Conservation (phyloP, 2,888 invertebrate species). For the Alloscopus bannaensis region DNA sequence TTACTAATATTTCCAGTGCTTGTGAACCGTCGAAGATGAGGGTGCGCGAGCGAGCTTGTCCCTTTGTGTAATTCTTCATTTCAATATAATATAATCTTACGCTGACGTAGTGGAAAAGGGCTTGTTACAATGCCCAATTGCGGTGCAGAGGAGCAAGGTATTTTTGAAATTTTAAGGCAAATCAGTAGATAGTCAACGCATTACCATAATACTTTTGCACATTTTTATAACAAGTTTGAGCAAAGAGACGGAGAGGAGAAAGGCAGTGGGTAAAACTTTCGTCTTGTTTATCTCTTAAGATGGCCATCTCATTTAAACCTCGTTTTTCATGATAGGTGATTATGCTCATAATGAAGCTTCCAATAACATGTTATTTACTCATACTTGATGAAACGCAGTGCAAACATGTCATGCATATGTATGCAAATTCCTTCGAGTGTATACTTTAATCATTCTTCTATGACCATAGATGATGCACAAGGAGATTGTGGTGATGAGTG, state of each 20-base stretch:
- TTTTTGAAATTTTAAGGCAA: too few species aligned
- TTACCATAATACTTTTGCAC: too few species aligned
- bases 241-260: conserved; percentile 13
- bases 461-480: too few species aligned
- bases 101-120: not conserved
- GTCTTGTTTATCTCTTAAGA: conserved; percentile 1
- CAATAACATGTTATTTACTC: conserved; percentile 62
- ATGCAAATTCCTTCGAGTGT: conserved; percentile 28
- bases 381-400: conserved; percentile 28
- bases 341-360: conserved; percentile 55
- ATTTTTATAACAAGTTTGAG: conserved; percentile 4
- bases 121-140: not conserved
- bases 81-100: not conserved
- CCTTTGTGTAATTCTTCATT: too few species aligned
- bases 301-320: conserved; percentile 53
- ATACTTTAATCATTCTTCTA: too few species aligned
- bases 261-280: too few species aligned
- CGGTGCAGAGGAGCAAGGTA: not conserved
- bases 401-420: conserved; percentile 42
- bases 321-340: conserved; percentile 58
- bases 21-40: not conserved
- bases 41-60: not conserved
- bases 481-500: too few species aligned
- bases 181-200: too few species aligned
- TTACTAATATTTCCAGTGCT: too few species aligned